These are phyloP conservation scores for Ariolimax columbianus DNA, from an alignment of 2,888 invertebrate species.

Conservation along the genomic window DNA sequence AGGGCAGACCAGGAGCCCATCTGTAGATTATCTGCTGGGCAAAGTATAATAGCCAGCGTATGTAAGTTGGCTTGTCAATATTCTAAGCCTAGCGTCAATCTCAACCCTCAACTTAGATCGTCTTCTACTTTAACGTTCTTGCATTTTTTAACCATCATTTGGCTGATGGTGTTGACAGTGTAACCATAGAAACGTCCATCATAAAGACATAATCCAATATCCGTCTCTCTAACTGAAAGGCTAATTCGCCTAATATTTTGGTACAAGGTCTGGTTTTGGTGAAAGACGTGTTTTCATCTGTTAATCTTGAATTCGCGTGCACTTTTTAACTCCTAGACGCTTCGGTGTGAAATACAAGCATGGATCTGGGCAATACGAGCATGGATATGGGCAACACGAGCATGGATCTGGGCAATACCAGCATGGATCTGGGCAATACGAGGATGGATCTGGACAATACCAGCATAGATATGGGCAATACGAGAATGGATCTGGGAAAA, in stretches of 20 bases:
- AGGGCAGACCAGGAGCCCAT: constrained; percentile 42
- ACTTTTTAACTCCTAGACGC: no score
- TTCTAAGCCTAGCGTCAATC: not conserved
- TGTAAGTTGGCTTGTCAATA: not conserved
- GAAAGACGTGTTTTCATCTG: constrained; percentile 14
- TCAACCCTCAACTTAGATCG: not conserved
- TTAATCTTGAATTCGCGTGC: no score
- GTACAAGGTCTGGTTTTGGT: constrained; percentile 27
- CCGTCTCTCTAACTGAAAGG: constrained; percentile 74
- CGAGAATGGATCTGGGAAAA: no score
- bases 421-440: no score
- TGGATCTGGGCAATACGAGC: no score
- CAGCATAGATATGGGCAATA: no score
- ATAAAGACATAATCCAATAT: constrained; percentile 72
- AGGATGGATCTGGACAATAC: no score
- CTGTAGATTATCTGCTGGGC: constrained; percentile 50
- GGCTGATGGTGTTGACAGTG: constrained; percentile 44
- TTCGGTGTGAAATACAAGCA: no score
- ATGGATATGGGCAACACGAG: no score
- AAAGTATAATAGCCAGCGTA: constrained; percentile 29
- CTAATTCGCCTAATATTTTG: constrained; percentile 71
- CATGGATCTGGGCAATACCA: no score
- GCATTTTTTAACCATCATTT: constrained; percentile 44
- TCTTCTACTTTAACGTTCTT: constrained; percentile 16
- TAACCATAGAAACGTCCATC: constrained; percentile 45